Evolutionary conservation across 2,888 invertebrate genomes (phyloP).

Genomic region (Drosophila anceps): DNA sequence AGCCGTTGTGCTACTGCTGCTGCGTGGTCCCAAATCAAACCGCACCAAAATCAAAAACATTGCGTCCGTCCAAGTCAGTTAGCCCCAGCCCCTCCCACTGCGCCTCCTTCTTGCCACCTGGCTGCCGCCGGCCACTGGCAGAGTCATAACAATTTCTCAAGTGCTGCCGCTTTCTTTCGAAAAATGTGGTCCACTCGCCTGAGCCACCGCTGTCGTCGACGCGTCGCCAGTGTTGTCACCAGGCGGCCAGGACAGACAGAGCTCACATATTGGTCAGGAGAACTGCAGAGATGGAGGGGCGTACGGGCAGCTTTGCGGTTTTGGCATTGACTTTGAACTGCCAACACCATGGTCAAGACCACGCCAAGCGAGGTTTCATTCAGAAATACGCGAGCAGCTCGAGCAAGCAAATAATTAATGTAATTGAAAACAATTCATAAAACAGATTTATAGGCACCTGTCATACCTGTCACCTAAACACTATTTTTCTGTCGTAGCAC

Average conservation of each 20-base stretch:
- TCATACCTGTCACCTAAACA: background rate
- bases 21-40: conserved; percentile 61
- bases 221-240: conserved; percentile 55
- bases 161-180: conserved; percentile 75
- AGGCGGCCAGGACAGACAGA: conserved; percentile 33
- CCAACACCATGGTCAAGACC: conserved; percentile 39
- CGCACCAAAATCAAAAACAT: conserved; percentile 61
- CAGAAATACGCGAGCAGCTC: conserved; percentile 2
- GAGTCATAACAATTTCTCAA: conserved; percentile 61
- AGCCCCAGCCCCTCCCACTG: background rate
- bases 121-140: conserved; percentile 34
- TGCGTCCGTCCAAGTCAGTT: conserved; percentile 49
- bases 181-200: conserved; percentile 80
- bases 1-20: conserved; percentile 39
- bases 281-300: conserved; percentile 5
- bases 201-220: conserved; percentile 37
- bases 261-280: background rate
- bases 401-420: background rate
- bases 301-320: conserved; percentile 28
- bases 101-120: conserved; percentile 8
- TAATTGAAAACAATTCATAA: background rate
- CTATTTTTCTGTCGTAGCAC: background rate
- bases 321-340: conserved; percentile 69
- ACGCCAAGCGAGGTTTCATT: conserved; percentile 41
- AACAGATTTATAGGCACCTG: background rate